Evolutionary conservation across 2,797 vertebrate species (phyloP).

Genomic region (Pantherophis vulpinus): DNA sequence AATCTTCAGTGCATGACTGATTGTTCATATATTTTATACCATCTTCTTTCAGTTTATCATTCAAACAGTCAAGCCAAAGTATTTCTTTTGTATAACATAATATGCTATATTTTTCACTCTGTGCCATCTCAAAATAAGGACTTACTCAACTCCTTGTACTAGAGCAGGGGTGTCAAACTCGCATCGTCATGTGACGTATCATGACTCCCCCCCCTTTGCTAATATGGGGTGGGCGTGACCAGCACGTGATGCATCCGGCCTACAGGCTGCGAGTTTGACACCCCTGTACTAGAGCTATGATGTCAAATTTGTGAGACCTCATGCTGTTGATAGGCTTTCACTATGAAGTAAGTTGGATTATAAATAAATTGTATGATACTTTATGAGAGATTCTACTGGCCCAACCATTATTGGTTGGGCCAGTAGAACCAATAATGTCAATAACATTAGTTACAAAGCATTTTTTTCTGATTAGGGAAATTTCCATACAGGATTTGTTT

Average conservation of each 20-base stretch:
- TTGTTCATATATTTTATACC: constrained; percentile 25
- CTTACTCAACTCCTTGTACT: constrained; percentile 32
- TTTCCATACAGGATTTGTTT: not conserved
- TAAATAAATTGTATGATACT: not conserved
- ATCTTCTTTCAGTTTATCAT: constrained; percentile 36
- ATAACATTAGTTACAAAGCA: not conserved
- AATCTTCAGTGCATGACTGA: constrained; percentile 6
- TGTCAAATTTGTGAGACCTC: not conserved
- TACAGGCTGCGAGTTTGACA: no score
- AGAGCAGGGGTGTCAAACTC: no score
- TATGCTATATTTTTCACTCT: not conserved
- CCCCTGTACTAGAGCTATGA: not conserved
- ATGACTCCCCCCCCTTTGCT: no score
- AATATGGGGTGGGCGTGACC: no score
- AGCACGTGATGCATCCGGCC: no score
- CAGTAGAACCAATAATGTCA: not conserved
- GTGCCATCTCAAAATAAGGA: constrained; percentile 4
- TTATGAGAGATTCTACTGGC: not conserved
- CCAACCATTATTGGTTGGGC: not conserved
- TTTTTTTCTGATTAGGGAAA: not conserved
- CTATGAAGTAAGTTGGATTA: not conserved
- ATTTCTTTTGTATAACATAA: not conserved
- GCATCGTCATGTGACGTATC: no score
- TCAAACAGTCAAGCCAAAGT: constrained; percentile 12
- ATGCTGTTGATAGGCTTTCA: not conserved